Evolutionary conservation across 2,888 invertebrate species (phyloP).

Genomic region (Sphaeridia pumilis): DNA sequence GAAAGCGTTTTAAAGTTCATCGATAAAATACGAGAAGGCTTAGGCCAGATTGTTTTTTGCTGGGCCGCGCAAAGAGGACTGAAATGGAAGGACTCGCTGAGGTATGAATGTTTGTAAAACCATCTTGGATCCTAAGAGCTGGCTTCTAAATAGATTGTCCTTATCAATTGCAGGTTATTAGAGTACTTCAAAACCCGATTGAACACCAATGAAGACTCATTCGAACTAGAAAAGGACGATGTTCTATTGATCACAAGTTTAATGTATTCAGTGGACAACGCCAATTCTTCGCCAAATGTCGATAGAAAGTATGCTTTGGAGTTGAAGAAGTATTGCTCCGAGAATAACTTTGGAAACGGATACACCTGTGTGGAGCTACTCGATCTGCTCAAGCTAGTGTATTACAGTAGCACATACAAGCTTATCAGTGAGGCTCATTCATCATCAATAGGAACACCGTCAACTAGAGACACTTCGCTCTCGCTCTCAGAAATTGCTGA

Average conservation of each 20-base stretch:
- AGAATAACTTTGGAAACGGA: slow-evolving; percentile 12
- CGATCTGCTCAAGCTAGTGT: slow-evolving; percentile 24
- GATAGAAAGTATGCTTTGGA: slow-evolving; percentile 22
- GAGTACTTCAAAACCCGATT: slow-evolving; percentile 21
- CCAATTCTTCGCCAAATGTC: slow-evolving; percentile 17
- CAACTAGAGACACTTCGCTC: slow-evolving; percentile 2
- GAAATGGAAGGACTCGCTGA: slow-evolving; percentile 56
- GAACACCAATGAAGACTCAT: slow-evolving; percentile 13
- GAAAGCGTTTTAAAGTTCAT: slow-evolving; percentile 64
- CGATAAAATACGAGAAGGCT: slow-evolving; percentile 56
- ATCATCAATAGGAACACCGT: slow-evolving; percentile 4
- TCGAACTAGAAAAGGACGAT: slow-evolving; percentile 21
- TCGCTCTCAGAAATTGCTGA: slow-evolving; percentile 1
- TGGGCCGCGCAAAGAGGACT: slow-evolving; percentile 66
- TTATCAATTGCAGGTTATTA: slow-evolving; percentile 17
- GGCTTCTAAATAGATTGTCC: neutral
- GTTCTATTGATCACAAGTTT: slow-evolving; percentile 20
- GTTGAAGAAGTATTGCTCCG: slow-evolving; percentile 25
- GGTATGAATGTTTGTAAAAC: slow-evolving; percentile 32
- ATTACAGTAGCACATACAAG: slow-evolving; percentile 23
- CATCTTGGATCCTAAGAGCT: neutral
- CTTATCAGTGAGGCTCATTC: slow-evolving; percentile 15
- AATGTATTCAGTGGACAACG: slow-evolving; percentile 21
- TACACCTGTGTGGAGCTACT: slow-evolving; percentile 29
- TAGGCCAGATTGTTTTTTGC: slow-evolving; percentile 64